Evolutionary conservation across 2,113 vertebrate genomes (phyloP).

Genomic region (Lampris incognitus): DNA sequence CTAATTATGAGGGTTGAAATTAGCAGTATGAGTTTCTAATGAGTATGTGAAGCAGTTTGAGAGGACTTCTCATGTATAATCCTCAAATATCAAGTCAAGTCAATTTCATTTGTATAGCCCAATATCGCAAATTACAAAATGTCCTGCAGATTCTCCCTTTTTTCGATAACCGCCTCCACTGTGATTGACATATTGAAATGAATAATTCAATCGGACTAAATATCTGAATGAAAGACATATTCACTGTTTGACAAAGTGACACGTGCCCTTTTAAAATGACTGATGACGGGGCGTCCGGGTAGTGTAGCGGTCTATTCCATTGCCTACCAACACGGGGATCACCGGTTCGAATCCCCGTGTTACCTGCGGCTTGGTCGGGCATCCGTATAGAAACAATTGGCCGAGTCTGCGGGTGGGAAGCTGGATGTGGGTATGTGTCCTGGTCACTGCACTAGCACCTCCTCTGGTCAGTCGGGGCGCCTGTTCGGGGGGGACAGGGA

Average conservation of each 20-base stretch:
- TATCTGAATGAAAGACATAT: conserved; percentile 19
- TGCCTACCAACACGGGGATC: too few species aligned
- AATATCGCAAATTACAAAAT: neutral
- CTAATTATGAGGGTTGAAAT: conserved; percentile 62
- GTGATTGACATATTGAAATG: conserved; percentile 37
- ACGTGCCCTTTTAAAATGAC: neutral
- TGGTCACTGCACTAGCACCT: too few species aligned
- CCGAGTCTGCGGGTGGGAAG: too few species aligned
- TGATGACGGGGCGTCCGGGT: too few species aligned
- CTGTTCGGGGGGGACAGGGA: too few species aligned
- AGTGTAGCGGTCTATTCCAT: too few species aligned
- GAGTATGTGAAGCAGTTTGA: conserved; percentile 27
- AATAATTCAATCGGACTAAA: conserved; percentile 47
- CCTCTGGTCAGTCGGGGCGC: too few species aligned
- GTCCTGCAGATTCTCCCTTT: conserved; percentile 39
- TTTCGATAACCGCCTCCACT: conserved; percentile 54
- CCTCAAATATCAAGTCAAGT: neutral
- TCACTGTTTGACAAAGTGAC: conserved; percentile 24
- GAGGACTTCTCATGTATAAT: conserved; percentile 14
- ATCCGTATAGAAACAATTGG: too few species aligned
- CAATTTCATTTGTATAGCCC: too few species aligned
- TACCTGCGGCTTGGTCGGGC: too few species aligned
- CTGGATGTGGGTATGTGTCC: too few species aligned
- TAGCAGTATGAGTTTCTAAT: conserved; percentile 43
- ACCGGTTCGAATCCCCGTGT: too few species aligned